A percentile compares a stretch with the other conserved stretches of the same genome.
Evolutionary conservation across 2,797 vertebrate genomes (phyloP).

Genomic region (Peromyscus attwateri): DNA sequence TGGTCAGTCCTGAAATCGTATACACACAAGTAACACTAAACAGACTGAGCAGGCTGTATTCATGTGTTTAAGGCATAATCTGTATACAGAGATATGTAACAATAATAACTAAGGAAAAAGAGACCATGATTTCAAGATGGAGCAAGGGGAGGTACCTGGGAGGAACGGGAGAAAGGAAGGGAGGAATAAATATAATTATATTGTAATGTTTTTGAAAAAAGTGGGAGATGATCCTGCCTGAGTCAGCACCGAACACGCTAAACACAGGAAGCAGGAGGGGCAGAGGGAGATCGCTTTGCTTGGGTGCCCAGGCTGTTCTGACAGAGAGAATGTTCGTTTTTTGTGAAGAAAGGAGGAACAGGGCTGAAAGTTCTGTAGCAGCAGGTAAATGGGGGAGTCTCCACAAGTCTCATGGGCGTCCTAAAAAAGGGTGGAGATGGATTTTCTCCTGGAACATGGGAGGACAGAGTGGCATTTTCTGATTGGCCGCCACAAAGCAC

Average conservation of each 20-base stretch:
- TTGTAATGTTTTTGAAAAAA: not conserved
- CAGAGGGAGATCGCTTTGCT: not conserved
- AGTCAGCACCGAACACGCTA: not conserved
- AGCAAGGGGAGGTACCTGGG: not conserved
- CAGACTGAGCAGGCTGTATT: not conserved
- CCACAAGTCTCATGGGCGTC: not conserved
- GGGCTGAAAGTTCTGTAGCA: not conserved
- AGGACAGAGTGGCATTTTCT: not conserved
- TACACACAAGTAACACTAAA: not conserved
- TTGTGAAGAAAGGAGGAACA: not conserved
- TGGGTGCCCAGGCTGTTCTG: not conserved
- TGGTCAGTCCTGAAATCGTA: not conserved
- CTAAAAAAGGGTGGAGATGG: not conserved
- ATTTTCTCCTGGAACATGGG: not conserved
- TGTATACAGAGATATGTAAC: too few relatives aligned
- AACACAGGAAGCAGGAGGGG: not conserved
- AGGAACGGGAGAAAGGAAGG: not conserved
- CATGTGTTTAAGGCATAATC: not conserved
- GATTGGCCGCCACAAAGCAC: not conserved
- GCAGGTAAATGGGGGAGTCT: not conserved
- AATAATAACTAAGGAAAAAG: not conserved
- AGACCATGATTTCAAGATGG: not conserved
- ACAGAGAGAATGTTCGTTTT: not conserved
- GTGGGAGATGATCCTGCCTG: not conserved
- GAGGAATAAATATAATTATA: too few relatives aligned